Percentiles rank a stretch among this genome's conserved stretches.
Evolutionary conservation across 2,797 vertebrate species (phyloP).

Genomic region (Sebastolobus altivelis): DNA sequence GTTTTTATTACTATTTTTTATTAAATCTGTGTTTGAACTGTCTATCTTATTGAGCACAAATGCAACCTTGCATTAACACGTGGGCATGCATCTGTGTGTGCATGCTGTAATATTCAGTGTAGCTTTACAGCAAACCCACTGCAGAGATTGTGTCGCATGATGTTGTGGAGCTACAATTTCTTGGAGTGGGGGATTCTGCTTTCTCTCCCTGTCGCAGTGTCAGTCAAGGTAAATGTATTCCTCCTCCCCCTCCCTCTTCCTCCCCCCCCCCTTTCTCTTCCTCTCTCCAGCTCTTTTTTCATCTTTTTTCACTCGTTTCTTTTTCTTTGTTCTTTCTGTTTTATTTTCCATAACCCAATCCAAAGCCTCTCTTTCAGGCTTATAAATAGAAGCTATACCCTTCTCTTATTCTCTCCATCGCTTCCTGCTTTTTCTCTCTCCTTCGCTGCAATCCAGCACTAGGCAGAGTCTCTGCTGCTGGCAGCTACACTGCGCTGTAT

Average conservation of each 20-base stretch:
- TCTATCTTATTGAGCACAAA: background rate
- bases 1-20: background rate
- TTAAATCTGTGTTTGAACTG: background rate
- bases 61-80: background rate
- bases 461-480: constrained; percentile 47
- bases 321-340: constrained; percentile 27
- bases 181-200: constrained; percentile 66
- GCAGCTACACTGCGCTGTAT: constrained; percentile 40
- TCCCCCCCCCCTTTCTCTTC: background rate
- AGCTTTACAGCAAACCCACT: constrained; percentile 61
- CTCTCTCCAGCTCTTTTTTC: constrained; percentile 31
- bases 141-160: constrained; percentile 77
- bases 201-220: constrained; percentile 80
- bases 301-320: constrained; percentile 36
- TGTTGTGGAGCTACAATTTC: constrained; percentile 67
- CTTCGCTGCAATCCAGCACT: constrained; percentile 50
- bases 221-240: constrained; percentile 81
- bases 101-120: constrained; percentile 7
- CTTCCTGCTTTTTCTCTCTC: constrained; percentile 26
- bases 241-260: constrained; percentile 24
- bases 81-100: background rate
- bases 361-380: constrained; percentile 53
- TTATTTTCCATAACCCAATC: constrained; percentile 65
- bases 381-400: constrained; percentile 71
- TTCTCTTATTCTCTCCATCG: constrained; percentile 32